phyloP scores from a whole-genome alignment of 2,888 invertebrate species.

The Diaphora mendica region DNA sequence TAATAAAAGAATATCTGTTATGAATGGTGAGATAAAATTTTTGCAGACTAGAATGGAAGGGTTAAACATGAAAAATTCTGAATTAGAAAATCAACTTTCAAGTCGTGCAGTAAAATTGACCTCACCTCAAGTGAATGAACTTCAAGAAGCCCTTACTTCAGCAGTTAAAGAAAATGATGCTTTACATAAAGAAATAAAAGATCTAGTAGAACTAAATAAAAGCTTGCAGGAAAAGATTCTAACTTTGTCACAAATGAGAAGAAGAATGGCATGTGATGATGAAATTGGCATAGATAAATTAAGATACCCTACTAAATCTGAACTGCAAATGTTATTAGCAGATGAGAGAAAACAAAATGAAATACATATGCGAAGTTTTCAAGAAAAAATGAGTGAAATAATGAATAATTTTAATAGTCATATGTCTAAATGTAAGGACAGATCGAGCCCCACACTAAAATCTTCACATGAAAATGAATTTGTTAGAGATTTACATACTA shows the following conservation, averaged over 20 bases:
- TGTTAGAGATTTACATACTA: conserved; percentile 76
- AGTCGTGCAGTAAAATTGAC: conserved; percentile 55
- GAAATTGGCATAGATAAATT: conserved; percentile 52
- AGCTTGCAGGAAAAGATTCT: conserved; percentile 80
- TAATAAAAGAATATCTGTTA: conserved; percentile 88
- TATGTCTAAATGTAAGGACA: conserved; percentile 62
- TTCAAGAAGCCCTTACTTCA: conserved; percentile 64
- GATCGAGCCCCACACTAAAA: conserved; percentile 48
- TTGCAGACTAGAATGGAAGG: conserved; percentile 86
- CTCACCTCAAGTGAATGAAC: conserved; percentile 50
- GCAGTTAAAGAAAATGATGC: conserved; percentile 75
- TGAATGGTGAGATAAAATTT: conserved; percentile 87
- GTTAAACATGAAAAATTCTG: conserved; percentile 72
- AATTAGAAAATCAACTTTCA: conserved; percentile 87
- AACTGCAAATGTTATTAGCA: conserved; percentile 72
- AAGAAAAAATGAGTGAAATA: conserved; percentile 75
- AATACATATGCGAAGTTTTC: conserved; percentile 67
- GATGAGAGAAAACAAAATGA: conserved; percentile 81
- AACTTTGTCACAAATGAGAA: conserved; percentile 61
- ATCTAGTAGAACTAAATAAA: conserved; percentile 79
- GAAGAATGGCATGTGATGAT: conserved; percentile 52
- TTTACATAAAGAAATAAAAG: conserved; percentile 79
- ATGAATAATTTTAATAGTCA: conserved; percentile 73
- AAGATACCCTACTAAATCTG: conserved; percentile 72
- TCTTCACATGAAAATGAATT: conserved; percentile 62